Conservation (phyloP, 2,797 vertebrate species). For the Iguana delicatissima region DNA sequence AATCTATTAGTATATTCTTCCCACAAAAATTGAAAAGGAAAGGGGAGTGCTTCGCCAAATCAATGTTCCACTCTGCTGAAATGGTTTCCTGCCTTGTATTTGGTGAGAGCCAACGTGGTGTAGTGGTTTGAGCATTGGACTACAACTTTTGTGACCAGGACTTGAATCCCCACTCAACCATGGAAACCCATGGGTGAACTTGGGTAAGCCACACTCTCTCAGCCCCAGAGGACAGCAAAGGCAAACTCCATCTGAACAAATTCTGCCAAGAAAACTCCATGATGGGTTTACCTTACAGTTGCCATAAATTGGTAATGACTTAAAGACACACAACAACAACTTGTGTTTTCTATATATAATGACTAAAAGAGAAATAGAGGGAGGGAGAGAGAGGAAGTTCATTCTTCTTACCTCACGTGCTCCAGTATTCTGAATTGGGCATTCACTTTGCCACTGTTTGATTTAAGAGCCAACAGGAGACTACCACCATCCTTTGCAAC, state of each 20-base stretch:
- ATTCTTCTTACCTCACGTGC: slow-evolving; percentile 29
- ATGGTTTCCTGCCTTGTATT: background rate
- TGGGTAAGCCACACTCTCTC: too few relatives aligned
- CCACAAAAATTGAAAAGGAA: background rate
- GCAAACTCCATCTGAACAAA: too few relatives aligned
- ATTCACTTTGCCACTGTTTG: slow-evolving; percentile 58
- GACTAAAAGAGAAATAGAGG: slow-evolving; percentile 37
- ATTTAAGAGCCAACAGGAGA: slow-evolving; percentile 61
- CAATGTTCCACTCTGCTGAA: background rate
- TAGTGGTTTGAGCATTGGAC: too few relatives aligned
- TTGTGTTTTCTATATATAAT: background rate
- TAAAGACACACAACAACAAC: background rate
- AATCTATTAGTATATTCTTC: background rate
- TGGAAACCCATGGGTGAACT: too few relatives aligned
- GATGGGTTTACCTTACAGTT: too few relatives aligned
- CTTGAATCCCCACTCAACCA: too few relatives aligned
- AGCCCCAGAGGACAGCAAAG: too few relatives aligned
- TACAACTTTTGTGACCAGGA: too few relatives aligned
- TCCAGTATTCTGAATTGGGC: slow-evolving; percentile 61
- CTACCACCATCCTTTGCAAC: slow-evolving; percentile 47
- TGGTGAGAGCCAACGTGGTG: too few relatives aligned
- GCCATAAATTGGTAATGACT: too few relatives aligned
- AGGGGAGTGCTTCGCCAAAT: background rate
- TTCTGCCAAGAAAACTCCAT: too few relatives aligned
- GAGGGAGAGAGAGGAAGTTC: background rate